Base-by-base conservation (phyloP, 2,888 invertebrate genomes). In the Podabrus alpinus region DNA sequence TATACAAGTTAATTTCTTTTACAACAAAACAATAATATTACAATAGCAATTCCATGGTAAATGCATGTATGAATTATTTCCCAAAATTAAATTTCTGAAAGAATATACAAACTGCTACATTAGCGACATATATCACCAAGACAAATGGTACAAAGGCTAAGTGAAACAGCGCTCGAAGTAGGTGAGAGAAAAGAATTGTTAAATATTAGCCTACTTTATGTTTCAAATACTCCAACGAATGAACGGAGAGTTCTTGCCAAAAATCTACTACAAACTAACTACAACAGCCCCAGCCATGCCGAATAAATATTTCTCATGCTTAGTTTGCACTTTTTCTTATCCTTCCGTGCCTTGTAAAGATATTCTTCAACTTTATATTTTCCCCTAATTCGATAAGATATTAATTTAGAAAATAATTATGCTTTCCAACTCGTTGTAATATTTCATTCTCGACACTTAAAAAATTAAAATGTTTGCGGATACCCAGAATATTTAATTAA, bases 101-200 rank as follows among this genome's bases (percentile, higher is more conserved):
- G 75, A 79, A 80, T 75, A 81, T 77, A 75, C 77, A 77, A 80
- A 78, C 77, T 80, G 80, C 79, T 82, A 79, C 71, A 77, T 77
- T 77, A 77, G 81, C 77, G 79, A 81, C 79, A 81, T 82, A 81
- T 80, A 81, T 81, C 82, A 80, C 77, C 74, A 78, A 83, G 82
- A 83, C 81, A 81, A 82, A 83, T 83, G 81, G 81, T 73, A 78
- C 77, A 73, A 70, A 78, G 75, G 74, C 78, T 76, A 78, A 77
- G 78, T 80, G 80, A 82, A 82, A 82, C 79, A 81, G 80, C 81
- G 80, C 81, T 80, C 83, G 81, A 82, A 82, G 82, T 83, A 83
- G 82, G 83, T 84, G 83, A 82, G 82, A 83, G 81, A 79, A 72
- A 79, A 80, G 81, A 81, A 82, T 83, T 82, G 83, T 83, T 82